A percentile compares a stretch with the other conserved stretches of the same genome.
phyloP scores from a whole-genome alignment of 2,797 vertebrate species.

The Xiphophorus birchmanni region DNA sequence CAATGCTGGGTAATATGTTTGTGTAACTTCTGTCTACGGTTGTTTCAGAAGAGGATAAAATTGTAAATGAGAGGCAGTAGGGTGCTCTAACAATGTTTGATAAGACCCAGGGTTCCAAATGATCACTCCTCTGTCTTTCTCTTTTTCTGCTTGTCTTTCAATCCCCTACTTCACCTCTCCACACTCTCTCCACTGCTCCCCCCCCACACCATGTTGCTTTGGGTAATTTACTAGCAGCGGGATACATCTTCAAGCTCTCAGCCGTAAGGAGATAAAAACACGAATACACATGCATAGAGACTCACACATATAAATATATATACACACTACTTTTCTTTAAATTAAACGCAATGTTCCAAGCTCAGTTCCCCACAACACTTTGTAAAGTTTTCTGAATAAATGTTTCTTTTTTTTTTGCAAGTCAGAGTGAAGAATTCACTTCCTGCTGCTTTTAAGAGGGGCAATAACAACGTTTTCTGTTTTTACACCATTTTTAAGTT shows the following conservation, averaged over 20 bases:
- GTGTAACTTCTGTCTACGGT: slow-evolving; percentile 12
- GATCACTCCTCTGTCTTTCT: slow-evolving; percentile 59
- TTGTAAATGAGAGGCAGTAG: slow-evolving; percentile 67
- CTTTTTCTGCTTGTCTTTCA: slow-evolving; percentile 24
- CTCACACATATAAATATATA: slow-evolving; percentile 17
- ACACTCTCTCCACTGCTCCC: slow-evolving; percentile 44
- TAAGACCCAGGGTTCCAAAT: slow-evolving; percentile 68
- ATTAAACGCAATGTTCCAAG: slow-evolving; percentile 52
- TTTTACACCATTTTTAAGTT: slow-evolving; percentile 22
- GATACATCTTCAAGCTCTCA: slow-evolving; percentile 66
- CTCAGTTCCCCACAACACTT: slow-evolving; percentile 41
- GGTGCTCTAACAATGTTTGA: slow-evolving; percentile 72
- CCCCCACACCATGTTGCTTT: slow-evolving; percentile 63
- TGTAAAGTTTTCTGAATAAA: slow-evolving; percentile 50
- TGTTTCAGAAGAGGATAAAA: slow-evolving; percentile 14
- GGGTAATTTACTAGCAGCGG: slow-evolving; percentile 75
- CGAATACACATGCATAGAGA: slow-evolving; percentile 14
- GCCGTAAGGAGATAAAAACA: slow-evolving; percentile 62
- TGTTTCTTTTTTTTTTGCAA: slow-evolving; percentile 11
- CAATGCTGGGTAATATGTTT: slow-evolving; percentile 13
- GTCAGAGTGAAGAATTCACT: slow-evolving; percentile 33
- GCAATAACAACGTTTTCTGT: slow-evolving; percentile 6
- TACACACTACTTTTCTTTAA: slow-evolving; percentile 43
- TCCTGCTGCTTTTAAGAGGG: slow-evolving; percentile 18
- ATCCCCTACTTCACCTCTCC: slow-evolving; percentile 43